A percentile compares a stretch with the other conserved stretches of the same genome.
Conservation (phyloP, 2,113 vertebrate genomes). For the Fregata magnificens region DNA sequence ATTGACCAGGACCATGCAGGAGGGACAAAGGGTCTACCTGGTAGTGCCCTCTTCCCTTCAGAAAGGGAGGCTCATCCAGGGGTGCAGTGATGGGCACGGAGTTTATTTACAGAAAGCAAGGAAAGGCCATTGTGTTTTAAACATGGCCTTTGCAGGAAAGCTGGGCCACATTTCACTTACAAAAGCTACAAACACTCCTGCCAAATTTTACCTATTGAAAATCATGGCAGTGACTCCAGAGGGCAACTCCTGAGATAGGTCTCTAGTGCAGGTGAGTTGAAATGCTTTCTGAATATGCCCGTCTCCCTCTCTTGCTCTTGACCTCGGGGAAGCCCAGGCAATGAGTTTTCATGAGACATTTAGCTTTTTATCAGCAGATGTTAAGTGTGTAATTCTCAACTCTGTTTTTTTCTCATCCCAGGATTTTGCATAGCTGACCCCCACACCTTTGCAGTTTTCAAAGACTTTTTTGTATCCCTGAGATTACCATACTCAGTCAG, state of each 20-base stretch:
- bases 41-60: background rate
- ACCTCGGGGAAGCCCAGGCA: background rate
- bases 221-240: background rate
- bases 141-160: background rate
- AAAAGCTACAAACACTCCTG: background rate
- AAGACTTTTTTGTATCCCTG: slow-evolving; percentile 75
- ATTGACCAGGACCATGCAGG: background rate
- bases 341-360: background rate
- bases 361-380: background rate
- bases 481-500: slow-evolving; percentile 79
- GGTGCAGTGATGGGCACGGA: accelerated
- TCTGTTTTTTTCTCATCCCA: background rate
- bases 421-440: slow-evolving; percentile 81
- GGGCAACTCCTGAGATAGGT: background rate
- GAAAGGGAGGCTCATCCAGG: background rate
- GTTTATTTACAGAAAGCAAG: background rate
- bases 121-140: background rate
- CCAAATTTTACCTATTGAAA: background rate
- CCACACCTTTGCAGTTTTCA: slow-evolving; percentile 66
- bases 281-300: background rate
- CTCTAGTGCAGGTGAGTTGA: background rate
- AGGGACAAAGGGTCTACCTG: background rate
- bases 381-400: background rate
- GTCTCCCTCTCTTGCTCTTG: background rate
- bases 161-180: background rate